These are phyloP conservation scores for Cyprinodon diabolis DNA, from an alignment of 2,797 vertebrate genomes.

Conservation along the genomic window DNA sequence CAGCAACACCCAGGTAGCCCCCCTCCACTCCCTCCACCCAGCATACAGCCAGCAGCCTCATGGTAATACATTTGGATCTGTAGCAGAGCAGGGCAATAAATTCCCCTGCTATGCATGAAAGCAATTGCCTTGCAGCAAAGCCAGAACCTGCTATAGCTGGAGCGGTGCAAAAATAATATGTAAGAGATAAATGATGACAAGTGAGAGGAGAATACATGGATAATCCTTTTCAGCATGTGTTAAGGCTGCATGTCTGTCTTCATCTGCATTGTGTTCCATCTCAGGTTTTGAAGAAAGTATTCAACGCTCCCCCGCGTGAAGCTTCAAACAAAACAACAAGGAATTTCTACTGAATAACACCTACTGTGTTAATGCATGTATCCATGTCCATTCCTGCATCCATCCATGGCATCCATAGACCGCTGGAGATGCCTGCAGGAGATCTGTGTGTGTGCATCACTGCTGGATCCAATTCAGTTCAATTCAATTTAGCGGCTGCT, in stretches of 20 bases:
- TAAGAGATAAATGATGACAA: conserved; percentile 61
- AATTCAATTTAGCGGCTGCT: conserved; percentile 35
- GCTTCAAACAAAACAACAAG: neutral
- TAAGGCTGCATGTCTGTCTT: conserved; percentile 43
- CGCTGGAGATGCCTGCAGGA: conserved; percentile 47
- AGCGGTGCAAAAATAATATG: conserved; percentile 48
- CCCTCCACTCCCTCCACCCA: conserved; percentile 19
- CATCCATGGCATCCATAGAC: conserved; percentile 49
- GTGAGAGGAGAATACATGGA: conserved; percentile 57
- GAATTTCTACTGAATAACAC: conserved; percentile 38
- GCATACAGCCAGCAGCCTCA: conserved; percentile 42
- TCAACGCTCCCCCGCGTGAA: conserved; percentile 19
- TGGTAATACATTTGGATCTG: conserved; percentile 59
- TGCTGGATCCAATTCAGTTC: conserved; percentile 20
- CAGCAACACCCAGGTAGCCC: conserved; percentile 52
- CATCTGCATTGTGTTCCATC: conserved; percentile 28
- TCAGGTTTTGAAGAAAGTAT: conserved; percentile 26
- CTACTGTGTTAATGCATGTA: conserved; percentile 55
- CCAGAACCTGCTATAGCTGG: conserved; percentile 29
- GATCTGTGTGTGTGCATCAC: conserved; percentile 4
- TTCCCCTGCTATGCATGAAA: conserved; percentile 51
- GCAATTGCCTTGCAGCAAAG: conserved; percentile 47
- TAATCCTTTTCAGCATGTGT: conserved; percentile 51
- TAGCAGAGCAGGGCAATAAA: conserved; percentile 58
- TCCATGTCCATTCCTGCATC: conserved; percentile 45